Percentiles rank a stretch among this genome's conserved stretches.
phyloP scores from a whole-genome alignment of 2,797 vertebrate species.

The Hydrocynus forskahlii region DNA sequence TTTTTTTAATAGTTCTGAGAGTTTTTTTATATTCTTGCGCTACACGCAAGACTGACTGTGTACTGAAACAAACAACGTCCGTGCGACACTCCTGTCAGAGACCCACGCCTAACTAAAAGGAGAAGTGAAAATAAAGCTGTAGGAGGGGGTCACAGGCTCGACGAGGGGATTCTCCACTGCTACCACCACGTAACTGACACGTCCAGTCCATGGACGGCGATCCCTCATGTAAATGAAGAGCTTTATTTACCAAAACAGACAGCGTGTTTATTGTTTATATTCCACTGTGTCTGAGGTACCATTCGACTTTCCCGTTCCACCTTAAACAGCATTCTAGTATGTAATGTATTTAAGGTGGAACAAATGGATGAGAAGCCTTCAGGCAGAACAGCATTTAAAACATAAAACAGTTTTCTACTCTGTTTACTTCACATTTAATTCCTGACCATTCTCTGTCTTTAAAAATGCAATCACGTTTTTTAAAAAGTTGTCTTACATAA shows the following conservation, averaged over 20 bases:
- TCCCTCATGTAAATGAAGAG: conserved; percentile 60
- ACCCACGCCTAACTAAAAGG: conserved; percentile 37
- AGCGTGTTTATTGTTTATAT: background rate
- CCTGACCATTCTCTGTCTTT: no score
- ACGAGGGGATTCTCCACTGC: conserved; percentile 19
- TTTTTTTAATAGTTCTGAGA: background rate
- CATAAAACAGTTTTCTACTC: no score
- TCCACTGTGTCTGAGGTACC: no score
- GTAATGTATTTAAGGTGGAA: background rate
- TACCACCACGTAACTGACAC: no score
- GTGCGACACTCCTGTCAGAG: background rate
- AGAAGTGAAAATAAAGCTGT: conserved; percentile 58
- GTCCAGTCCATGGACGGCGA: conserved; percentile 50
- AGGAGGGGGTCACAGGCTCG: conserved; percentile 18
- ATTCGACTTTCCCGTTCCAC: no score
- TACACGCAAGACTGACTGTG: background rate
- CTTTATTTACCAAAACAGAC: conserved; percentile 21
- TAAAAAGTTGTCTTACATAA: no score
- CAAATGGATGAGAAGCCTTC: no score
- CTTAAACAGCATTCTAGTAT: no score
- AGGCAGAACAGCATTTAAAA: no score
- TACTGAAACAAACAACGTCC: background rate
- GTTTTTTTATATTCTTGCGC: background rate
- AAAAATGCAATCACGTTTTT: no score
- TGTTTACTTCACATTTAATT: no score